Conservation (phyloP, 1,140 invertebrate species). For the Scaptomyza graminum region DNA sequence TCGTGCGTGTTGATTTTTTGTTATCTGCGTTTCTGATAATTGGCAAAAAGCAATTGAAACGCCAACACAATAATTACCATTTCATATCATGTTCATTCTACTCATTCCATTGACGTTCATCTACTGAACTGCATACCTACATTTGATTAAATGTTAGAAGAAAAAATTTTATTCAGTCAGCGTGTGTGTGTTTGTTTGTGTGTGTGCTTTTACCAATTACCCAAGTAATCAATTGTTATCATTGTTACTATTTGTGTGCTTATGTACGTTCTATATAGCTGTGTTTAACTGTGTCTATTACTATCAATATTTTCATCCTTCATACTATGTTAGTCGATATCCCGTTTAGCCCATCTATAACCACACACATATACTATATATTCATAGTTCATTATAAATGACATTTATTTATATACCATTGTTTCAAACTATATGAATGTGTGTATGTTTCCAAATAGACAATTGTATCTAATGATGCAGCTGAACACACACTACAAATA, state of each 20-base stretch:
- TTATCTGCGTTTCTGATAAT: constrained; percentile 15
- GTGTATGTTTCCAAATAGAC: constrained; percentile 36
- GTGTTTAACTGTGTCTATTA: constrained; percentile 64
- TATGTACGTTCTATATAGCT: constrained; percentile 64
- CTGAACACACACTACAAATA: constrained; percentile 10
- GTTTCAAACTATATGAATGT: constrained; percentile 5
- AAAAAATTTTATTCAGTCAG: constrained; percentile 12
- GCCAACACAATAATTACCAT: constrained; percentile 59
- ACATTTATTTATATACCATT: constrained; percentile 21
- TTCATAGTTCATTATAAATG: constrained; percentile 20
- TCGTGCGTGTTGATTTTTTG: neutral
- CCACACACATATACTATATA: constrained; percentile 30
- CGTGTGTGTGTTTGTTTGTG: constrained; percentile 19
- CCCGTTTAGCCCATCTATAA: constrained; percentile 42
- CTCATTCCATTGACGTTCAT: constrained; percentile 31
- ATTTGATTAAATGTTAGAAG: constrained; percentile 35
- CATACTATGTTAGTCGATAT: constrained; percentile 57
- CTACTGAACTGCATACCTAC: neutral
- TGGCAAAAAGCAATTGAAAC: constrained; percentile 35
- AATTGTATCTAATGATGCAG: constrained; percentile 11
- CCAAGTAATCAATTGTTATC: constrained; percentile 76
- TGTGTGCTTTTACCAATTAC: constrained; percentile 51
- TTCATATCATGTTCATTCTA: constrained; percentile 51
- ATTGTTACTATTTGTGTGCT: constrained; percentile 56
- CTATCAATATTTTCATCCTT: constrained; percentile 60